Percentiles rank a stretch among this genome's conserved stretches.
These are phyloP conservation scores for Sinocyclocheilus grahami DNA, from an alignment of 2,113 vertebrate species.

Conservation along the genomic window DNA sequence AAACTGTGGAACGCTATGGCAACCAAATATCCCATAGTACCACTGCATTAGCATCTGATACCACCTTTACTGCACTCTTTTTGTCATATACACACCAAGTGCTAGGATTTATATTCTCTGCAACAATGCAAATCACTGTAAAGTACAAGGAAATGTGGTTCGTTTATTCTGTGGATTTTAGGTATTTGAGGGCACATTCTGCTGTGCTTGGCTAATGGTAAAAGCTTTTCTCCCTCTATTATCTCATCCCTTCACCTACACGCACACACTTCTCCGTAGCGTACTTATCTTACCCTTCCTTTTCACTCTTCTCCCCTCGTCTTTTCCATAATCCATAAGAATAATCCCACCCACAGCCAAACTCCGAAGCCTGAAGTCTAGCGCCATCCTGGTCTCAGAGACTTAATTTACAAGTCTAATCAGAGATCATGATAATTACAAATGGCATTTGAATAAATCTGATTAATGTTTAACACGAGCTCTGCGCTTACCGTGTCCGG, in stretches of 20 bases:
- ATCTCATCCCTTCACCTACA: constrained; percentile 27
- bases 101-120: background rate
- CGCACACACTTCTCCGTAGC: constrained; percentile 8
- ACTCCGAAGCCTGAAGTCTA: constrained; percentile 19
- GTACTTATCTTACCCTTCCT: constrained; percentile 26
- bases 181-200: constrained; percentile 33
- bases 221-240: constrained; percentile 27
- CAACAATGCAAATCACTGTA: constrained; percentile 24
- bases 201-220: constrained; percentile 14
- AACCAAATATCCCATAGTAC: background rate
- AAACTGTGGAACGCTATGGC: background rate
- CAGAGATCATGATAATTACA: constrained; percentile 46
- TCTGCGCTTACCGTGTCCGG: constrained; percentile 32
- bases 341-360: constrained; percentile 42
- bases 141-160: constrained; percentile 22
- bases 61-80: background rate
- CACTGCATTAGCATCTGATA: background rate
- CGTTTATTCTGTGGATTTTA: constrained; percentile 1
- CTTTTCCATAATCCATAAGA: constrained; percentile 33
- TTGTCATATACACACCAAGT: background rate
- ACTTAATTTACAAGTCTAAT: constrained; percentile 45
- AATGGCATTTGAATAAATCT: constrained; percentile 48
- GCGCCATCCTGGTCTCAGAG: constrained; percentile 26
- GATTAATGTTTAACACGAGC: constrained; percentile 45
- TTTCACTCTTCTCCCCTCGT: constrained; percentile 8